Percentiles rank a stretch among this genome's conserved stretches.
These are phyloP conservation scores for Callorhinus ursinus DNA, from an alignment of 2,113 vertebrate species.

Conservation along the genomic window DNA sequence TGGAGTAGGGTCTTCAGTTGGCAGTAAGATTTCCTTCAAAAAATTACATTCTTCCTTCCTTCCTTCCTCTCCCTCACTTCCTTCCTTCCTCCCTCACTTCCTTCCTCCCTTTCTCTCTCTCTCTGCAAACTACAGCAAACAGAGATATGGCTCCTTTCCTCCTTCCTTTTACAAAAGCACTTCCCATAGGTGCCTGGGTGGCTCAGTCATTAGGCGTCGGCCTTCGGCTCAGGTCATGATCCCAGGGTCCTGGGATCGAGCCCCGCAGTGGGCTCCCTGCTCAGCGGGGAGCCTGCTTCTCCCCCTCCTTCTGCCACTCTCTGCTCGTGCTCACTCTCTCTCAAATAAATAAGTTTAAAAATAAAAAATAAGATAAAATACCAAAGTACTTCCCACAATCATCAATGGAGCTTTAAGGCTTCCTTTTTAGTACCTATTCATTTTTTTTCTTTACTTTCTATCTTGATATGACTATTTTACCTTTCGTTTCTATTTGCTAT, in stretches of 20 bases:
- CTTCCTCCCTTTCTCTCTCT: neutral
- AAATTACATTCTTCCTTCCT: neutral
- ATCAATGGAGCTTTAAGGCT: neutral
- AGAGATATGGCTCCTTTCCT: neutral
- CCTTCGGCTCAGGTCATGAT: no score
- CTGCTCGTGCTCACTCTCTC: neutral
- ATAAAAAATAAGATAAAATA: neutral
- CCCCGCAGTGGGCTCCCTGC: no score
- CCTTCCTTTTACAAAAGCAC: neutral
- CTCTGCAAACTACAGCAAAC: neutral
- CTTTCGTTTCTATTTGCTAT: slow-evolving; percentile 12
- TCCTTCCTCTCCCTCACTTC: neutral
- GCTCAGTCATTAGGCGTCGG: no score
- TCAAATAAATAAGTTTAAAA: neutral
- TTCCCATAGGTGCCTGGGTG: no score
- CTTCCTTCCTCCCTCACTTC: neutral
- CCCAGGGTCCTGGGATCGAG: no score
- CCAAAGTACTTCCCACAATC: neutral
- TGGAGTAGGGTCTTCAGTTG: neutral
- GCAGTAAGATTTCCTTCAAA: neutral
- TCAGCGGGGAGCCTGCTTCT: neutral
- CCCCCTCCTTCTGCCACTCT: neutral
- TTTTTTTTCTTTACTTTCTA: neutral
- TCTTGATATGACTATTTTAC: neutral
- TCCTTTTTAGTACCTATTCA: neutral